These are phyloP conservation scores for Xerus inauris DNA, from an alignment of 2,113 vertebrate genomes.

Conservation along the genomic window DNA sequence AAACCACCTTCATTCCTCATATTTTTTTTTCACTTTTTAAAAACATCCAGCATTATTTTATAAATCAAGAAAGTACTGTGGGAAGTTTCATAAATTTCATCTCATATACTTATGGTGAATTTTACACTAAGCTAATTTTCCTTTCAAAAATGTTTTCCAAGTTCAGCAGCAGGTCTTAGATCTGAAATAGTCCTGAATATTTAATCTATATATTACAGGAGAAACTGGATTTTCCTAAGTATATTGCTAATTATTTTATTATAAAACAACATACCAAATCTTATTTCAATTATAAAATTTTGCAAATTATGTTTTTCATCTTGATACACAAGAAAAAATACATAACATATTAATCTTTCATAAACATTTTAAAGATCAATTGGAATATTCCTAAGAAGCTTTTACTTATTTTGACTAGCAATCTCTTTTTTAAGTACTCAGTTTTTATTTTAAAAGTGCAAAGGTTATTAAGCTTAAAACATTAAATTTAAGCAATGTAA, in stretches of 20 bases:
- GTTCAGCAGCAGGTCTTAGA: slow-evolving; percentile 73
- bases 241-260: slow-evolving; percentile 76
- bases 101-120: slow-evolving; percentile 30
- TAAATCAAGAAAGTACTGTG: background rate
- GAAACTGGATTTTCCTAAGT: slow-evolving; percentile 73
- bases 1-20: background rate
- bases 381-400: slow-evolving; percentile 45
- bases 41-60: slow-evolving; percentile 24
- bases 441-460: slow-evolving; percentile 82
- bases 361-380: slow-evolving; percentile 63
- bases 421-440: slow-evolving; percentile 57
- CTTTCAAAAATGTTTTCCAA: slow-evolving; percentile 62
- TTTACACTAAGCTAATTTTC: slow-evolving; percentile 48
- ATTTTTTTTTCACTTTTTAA: background rate
- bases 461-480: slow-evolving; percentile 80
- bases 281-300: slow-evolving; percentile 73
- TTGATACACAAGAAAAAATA: slow-evolving; percentile 74
- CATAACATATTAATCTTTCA: slow-evolving; percentile 69
- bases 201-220: slow-evolving; percentile 62
- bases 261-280: slow-evolving; percentile 75
- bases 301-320: slow-evolving; percentile 67
- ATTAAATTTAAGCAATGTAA: slow-evolving; percentile 77
- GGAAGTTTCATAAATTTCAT: slow-evolving; percentile 51
- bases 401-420: slow-evolving; percentile 69
- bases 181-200: slow-evolving; percentile 79